A percentile compares a stretch with the other conserved stretches of the same genome.
Conservation (phyloP, 2,113 vertebrate species). For the Amazona vittata region DNA sequence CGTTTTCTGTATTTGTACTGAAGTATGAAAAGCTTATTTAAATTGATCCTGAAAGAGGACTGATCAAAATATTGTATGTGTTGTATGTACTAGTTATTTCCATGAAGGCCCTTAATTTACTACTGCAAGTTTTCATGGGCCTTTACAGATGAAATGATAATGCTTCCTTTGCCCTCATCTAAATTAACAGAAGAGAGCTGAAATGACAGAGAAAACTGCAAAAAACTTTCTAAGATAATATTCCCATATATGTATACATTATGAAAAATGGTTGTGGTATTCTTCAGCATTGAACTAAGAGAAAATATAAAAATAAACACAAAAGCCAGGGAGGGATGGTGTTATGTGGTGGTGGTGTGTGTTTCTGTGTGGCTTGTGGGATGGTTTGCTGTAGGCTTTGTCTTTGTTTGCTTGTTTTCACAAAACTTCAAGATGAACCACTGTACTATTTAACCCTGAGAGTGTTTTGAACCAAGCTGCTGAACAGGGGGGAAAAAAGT, state of each 20-base stretch:
- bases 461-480: not conserved
- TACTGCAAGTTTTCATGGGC: not conserved
- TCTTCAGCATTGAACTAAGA: not conserved
- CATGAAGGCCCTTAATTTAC: not conserved
- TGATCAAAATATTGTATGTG: not conserved
- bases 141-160: not conserved
- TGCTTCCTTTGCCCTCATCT: not conserved
- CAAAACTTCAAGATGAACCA: not conserved
- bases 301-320: not conserved
- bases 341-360: not conserved
- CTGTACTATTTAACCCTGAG: not conserved
- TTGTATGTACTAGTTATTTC: not conserved
- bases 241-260: not conserved
- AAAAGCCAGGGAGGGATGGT: not conserved
- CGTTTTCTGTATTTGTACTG: not conserved
- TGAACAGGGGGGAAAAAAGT: not conserved
- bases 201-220: not conserved
- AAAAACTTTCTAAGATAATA: not conserved
- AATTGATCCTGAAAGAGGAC: not conserved
- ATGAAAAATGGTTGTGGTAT: not conserved
- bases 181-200: not conserved
- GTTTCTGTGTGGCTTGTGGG: not conserved
- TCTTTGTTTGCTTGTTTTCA: not conserved
- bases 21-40: slow-evolving; percentile 16
- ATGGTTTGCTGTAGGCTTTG: not conserved